These are phyloP conservation scores for Beris morrisii DNA, from an alignment of 2,888 invertebrate genomes.

Conservation along the genomic window DNA sequence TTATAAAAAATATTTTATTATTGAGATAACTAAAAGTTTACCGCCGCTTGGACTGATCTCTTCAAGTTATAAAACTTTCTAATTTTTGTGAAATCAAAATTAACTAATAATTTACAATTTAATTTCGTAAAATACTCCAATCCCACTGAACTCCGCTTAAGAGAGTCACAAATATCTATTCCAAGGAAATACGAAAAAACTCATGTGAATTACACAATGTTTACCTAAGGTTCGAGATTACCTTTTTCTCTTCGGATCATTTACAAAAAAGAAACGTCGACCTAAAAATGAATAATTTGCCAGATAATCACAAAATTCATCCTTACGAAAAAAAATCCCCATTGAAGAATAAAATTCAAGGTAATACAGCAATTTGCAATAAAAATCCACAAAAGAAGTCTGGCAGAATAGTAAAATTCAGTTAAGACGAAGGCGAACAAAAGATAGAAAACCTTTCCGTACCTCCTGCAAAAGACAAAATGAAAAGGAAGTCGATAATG, in stretches of 20 bases:
- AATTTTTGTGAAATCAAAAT: no score
- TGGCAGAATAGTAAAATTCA: slow-evolving; percentile 27
- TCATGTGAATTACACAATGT: slow-evolving; percentile 28
- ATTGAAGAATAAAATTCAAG: slow-evolving; percentile 14
- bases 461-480: background rate
- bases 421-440: slow-evolving; percentile 22
- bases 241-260: slow-evolving; percentile 29
- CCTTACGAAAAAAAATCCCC: slow-evolving; percentile 4
- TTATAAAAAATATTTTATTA: no score
- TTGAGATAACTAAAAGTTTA: no score
- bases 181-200: background rate
- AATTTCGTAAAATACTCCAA: no score
- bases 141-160: background rate
- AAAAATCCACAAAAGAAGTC: slow-evolving; percentile 28
- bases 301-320: slow-evolving; percentile 29
- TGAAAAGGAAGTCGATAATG: slow-evolving; percentile 14
- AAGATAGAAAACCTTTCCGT: background rate
- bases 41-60: no score
- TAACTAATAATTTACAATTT: no score
- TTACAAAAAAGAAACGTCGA: slow-evolving; percentile 28
- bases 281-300: slow-evolving; percentile 29
- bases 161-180: slow-evolving; percentile 8
- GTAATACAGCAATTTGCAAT: slow-evolving; percentile 27
- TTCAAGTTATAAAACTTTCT: no score
- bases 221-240: slow-evolving; percentile 28